phyloP scores from a whole-genome alignment of 2,113 vertebrate genomes.

The Phocoena sinus region DNA sequence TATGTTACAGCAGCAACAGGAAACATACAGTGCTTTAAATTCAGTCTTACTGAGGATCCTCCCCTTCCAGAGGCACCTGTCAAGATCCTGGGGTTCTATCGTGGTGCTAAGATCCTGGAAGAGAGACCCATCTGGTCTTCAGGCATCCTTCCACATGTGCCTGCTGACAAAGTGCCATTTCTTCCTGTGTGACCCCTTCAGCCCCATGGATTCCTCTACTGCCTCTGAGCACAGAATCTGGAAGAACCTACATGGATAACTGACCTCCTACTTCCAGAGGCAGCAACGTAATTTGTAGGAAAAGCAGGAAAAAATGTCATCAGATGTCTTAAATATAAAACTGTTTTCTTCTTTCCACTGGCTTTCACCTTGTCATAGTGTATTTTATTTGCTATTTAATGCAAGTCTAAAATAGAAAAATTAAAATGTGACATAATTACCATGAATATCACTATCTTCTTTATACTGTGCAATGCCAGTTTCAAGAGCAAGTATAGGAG shows the following conservation, averaged over 20 bases:
- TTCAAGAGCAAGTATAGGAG: background rate
- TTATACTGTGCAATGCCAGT: background rate
- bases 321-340: background rate
- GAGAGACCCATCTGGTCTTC: background rate
- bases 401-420: background rate
- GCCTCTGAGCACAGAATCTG: background rate
- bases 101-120: background rate
- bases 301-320: background rate
- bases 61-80: background rate
- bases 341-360: background rate
- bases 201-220: too few relatives aligned
- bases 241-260: background rate
- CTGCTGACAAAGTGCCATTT: background rate
- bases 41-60: background rate
- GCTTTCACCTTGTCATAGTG: background rate
- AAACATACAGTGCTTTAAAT: background rate
- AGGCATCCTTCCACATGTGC: too few relatives aligned
- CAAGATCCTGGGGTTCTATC: background rate
- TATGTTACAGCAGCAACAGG: background rate
- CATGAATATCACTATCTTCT: background rate
- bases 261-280: background rate
- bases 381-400: slow-evolving; percentile 15
- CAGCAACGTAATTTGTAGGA: background rate
- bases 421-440: background rate
- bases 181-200: background rate